Conservation (phyloP, 2,888 invertebrate genomes). For the Hofmannophila pseudospretella region DNA sequence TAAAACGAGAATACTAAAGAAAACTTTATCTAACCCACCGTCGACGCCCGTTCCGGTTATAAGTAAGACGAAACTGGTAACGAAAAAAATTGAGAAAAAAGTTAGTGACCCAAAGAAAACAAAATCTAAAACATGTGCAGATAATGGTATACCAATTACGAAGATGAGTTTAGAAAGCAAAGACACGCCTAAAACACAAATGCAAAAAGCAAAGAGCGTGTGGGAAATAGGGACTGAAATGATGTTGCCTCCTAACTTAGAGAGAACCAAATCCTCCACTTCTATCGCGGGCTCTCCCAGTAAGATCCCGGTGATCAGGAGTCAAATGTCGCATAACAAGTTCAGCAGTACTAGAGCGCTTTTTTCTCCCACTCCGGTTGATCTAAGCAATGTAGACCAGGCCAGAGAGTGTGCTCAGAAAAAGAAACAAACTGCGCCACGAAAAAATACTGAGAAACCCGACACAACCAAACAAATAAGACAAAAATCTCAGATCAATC, state of each 20-base stretch:
- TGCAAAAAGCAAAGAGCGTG: constrained; percentile 74
- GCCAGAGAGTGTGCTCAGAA: constrained; percentile 76
- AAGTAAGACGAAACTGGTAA: constrained; percentile 58
- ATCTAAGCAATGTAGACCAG: constrained; percentile 75
- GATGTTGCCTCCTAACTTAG: constrained; percentile 53
- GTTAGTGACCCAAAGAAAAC: constrained; percentile 58
- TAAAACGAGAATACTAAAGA: constrained; percentile 74
- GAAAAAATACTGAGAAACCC: constrained; percentile 54
- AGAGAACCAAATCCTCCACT: constrained; percentile 71
- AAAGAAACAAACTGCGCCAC: constrained; percentile 53
- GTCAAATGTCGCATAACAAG: constrained; percentile 70
- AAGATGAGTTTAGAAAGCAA: constrained; percentile 50
- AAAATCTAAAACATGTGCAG: constrained; percentile 56
- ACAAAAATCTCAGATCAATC: constrained; percentile 68
- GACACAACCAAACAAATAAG: constrained; percentile 61
- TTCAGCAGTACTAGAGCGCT: constrained; percentile 73
- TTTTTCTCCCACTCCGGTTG: constrained; percentile 77
- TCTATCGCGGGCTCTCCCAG: constrained; percentile 78
- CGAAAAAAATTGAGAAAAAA: constrained; percentile 65
- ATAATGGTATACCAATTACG: constrained; percentile 61
- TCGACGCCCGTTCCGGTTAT: constrained; percentile 70
- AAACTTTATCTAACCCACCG: constrained; percentile 74
- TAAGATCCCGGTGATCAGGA: constrained; percentile 80
- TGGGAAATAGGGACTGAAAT: constrained; percentile 73
- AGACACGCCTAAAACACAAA: constrained; percentile 56